These are phyloP conservation scores for Ctenochaetus hawaiiensis DNA, from an alignment of 2,797 vertebrate species.

Conservation along the genomic window DNA sequence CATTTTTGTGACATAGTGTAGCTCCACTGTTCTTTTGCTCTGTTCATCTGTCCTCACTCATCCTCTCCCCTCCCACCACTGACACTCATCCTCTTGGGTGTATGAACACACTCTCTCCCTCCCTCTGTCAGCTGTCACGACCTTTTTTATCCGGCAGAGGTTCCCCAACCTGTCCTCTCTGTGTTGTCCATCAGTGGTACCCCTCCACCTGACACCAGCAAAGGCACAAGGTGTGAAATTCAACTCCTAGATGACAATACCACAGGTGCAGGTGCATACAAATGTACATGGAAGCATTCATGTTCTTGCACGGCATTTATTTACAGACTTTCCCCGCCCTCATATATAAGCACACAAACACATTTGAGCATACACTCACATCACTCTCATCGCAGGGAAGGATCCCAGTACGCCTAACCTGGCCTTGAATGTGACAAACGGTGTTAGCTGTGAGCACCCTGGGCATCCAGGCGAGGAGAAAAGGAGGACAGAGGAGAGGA, in stretches of 20 bases:
- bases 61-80: constrained; percentile 13
- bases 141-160: constrained; percentile 56
- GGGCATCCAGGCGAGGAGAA: constrained; percentile 66
- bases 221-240: constrained; percentile 75
- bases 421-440: constrained; percentile 79
- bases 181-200: constrained; percentile 72
- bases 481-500: constrained; percentile 44
- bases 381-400: constrained; percentile 5
- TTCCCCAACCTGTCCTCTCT: constrained; percentile 55
- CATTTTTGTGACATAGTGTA: background rate
- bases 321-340: background rate
- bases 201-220: constrained; percentile 66
- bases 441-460: constrained; percentile 61
- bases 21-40: background rate
- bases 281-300: constrained; percentile 46
- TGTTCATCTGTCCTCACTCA: constrained; percentile 13
- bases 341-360: background rate
- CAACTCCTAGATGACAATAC: constrained; percentile 42
- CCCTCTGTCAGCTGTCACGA: constrained; percentile 55
- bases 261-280: constrained; percentile 21
- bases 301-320: constrained; percentile 38
- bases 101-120: constrained; percentile 31
- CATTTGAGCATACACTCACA: background rate
- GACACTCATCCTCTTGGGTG: constrained; percentile 18
- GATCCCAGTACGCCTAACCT: constrained; percentile 52